Evolutionary conservation across 2,888 invertebrate genomes (phyloP).

Genomic region (Tuta absoluta): DNA sequence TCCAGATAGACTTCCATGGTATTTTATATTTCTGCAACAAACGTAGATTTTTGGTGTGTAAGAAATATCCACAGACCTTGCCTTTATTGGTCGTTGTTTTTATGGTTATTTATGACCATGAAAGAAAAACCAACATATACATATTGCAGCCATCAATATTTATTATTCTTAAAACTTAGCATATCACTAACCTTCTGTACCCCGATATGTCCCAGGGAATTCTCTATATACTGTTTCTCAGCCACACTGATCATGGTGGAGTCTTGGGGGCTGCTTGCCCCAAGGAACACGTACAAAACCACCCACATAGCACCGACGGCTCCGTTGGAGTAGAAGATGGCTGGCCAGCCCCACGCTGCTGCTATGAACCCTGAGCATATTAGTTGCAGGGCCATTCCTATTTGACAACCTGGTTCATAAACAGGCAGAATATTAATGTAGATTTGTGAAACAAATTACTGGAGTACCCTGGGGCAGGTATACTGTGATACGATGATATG

Average conservation of each 20-base stretch:
- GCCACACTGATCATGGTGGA: constrained; percentile 76
- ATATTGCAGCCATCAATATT: too few species aligned
- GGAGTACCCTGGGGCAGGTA: too few species aligned
- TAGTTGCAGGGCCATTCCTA: constrained; percentile 82
- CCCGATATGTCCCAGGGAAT: constrained; percentile 50
- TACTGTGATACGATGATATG: too few species aligned
- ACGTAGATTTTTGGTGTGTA: too few species aligned
- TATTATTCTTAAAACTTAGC: too few species aligned
- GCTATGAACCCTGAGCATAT: constrained; percentile 72
- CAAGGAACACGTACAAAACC: constrained; percentile 79
- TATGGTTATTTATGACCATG: too few species aligned
- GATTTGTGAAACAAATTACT: too few species aligned
- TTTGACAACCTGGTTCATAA: constrained; percentile 75
- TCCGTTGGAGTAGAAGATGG: constrained; percentile 84
- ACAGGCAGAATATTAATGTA: constrained; percentile 32
- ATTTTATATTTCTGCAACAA: neutral
- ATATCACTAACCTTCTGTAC: constrained; percentile 43
- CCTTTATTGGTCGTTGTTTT: too few species aligned
- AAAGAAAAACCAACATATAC: too few species aligned
- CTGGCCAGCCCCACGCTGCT: constrained; percentile 82
- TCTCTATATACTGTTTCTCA: constrained; percentile 84
- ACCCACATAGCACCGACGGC: constrained; percentile 78
- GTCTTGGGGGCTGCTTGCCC: constrained; percentile 83
- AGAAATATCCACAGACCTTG: too few species aligned
- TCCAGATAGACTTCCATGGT: constrained; percentile 17